Base-by-base conservation (phyloP, 2,113 vertebrate genomes). In the Bujurquina vittata region DNA sequence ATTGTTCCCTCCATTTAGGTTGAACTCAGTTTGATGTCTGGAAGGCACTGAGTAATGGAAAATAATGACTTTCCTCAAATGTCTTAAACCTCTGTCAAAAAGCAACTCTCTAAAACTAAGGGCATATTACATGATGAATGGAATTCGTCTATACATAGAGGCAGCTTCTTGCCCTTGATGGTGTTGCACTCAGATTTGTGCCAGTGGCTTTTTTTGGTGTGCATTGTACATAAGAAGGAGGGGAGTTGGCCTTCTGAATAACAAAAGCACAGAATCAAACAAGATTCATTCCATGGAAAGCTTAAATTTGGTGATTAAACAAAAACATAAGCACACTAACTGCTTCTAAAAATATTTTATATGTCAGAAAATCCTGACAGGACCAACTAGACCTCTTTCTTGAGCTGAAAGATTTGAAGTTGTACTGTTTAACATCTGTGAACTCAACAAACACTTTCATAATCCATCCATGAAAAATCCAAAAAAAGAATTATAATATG, bases 381-480 rank as follows among this genome's bases (percentile, higher is more conserved):
- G 29, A 57, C 35, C 31, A 79, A 40, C 15, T 22, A 20, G 54
- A 73, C 12, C 33, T 77, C 61, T 81, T 14, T 40, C 46, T 4
- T 40, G 8, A 18, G n/a, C 59, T 78, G 14, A 52, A 62, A 76
- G 58, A 52, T 61, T 37, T 75, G 46, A 84, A 63, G 73, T 84
- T 72, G 15, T 22, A 22, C 5, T 29, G 23, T 83, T 43, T 54
- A 77, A 67, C 43, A 3, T 11, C 73, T 61, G 22, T 43, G 26
- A 77, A 81, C 35, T 75, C 17, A 49, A n/a, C n/a, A 0, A 72
- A 69, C 52, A 63, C 18, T 78, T 82, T 74, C 4, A 54, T 78
- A 79, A 84, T 80, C 52, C 49, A 62, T 35, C 43, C 31, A 23
- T 79, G 46, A 61, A 80, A 80, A 58, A 43, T 60, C 31, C 6